Base-by-base conservation (phyloP, 2,888 invertebrate species). In the Agonum fuliginosum region DNA sequence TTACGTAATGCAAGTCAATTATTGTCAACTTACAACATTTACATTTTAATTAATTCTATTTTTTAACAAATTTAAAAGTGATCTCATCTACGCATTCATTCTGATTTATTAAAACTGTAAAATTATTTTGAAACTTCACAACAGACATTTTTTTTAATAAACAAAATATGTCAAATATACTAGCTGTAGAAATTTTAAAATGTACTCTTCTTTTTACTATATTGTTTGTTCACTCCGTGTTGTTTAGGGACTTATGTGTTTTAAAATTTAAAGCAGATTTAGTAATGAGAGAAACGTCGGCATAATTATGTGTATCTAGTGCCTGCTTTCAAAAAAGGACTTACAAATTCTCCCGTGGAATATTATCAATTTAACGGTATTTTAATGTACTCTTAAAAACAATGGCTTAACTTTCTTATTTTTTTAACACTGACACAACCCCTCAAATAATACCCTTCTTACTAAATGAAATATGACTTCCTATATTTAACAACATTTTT, bases 291-390 rank as follows among this genome's bases (percentile, higher is more conserved):
- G 58, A 62, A 27, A 62, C 17, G 27, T 12, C 30, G 58, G 30
- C 58, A 30, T 62, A 34, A n/a, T n/a, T 30, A 30, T 17, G 58
- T 62, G 58, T 30, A n/a, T 22, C 46, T 12, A 17, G 14, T 46
- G 12, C 58, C 58, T n/a, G n/a, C n/a, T n/a, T n/a, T n/a, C n/a
- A 17, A 34, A 17, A 62, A 62, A 62, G 58, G 58, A 17, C 58
- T 30, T 14, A 5, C 27, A 17, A 62, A 62, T 30, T 62, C 46
- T 17, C 17, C 6, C 58, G 27, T 12, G 27, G 58, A 62, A 62
- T 62, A 62, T 34, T 62, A 62, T 30, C 58, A 62, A 46, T 62
- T 62, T 30, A 62, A 62, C 58, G 27, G 58, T 30, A 12, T 62
- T 62, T 27, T 62, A 62, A 62, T 62, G 27, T 30, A 14, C 1